Percentiles rank a stretch among this genome's conserved stretches.
These are phyloP conservation scores for Mechanitis mazaeus DNA, from an alignment of 2,888 invertebrate species.

Conservation along the genomic window DNA sequence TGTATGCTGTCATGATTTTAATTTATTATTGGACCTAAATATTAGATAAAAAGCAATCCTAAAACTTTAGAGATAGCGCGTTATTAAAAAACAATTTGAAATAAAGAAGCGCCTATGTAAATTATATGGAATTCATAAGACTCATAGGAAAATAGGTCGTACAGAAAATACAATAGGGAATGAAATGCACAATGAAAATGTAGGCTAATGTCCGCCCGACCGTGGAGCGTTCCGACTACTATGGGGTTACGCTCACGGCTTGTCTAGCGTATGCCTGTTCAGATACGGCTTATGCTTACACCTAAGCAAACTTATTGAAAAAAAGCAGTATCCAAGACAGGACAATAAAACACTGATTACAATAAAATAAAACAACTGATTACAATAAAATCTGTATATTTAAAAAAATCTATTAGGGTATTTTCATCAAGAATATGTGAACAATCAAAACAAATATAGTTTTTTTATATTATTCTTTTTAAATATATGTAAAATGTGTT, in stretches of 20 bases:
- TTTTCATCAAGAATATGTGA: too few relatives aligned
- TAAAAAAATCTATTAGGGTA: too few relatives aligned
- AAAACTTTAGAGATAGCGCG: background rate
- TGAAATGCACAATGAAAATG: slow-evolving; percentile 38
- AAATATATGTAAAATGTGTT: too few relatives aligned
- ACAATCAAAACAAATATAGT: too few relatives aligned
- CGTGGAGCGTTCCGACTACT: slow-evolving; percentile 13
- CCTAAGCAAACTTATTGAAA: background rate
- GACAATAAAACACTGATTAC: too few relatives aligned
- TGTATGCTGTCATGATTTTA: background rate
- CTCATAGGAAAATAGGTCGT: slow-evolving; percentile 58
- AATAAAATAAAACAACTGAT: too few relatives aligned
- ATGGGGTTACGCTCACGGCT: slow-evolving; percentile 12
- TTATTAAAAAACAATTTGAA: slow-evolving; percentile 25
- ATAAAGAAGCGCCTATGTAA: slow-evolving; percentile 25
- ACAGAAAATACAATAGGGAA: slow-evolving; percentile 51
- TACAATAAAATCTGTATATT: too few relatives aligned
- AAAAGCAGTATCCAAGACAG: background rate
- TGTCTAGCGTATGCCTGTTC: slow-evolving; percentile 13
- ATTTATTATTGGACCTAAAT: too few relatives aligned
- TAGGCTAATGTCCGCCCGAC: slow-evolving; percentile 29
- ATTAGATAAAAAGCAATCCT: background rate
- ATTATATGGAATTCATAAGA: slow-evolving; percentile 23
- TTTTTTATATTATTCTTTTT: too few relatives aligned
- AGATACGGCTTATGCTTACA: background rate